These are phyloP conservation scores for Leptinotarsa juncta DNA, from an alignment of 2,888 invertebrate genomes.

Conservation along the genomic window DNA sequence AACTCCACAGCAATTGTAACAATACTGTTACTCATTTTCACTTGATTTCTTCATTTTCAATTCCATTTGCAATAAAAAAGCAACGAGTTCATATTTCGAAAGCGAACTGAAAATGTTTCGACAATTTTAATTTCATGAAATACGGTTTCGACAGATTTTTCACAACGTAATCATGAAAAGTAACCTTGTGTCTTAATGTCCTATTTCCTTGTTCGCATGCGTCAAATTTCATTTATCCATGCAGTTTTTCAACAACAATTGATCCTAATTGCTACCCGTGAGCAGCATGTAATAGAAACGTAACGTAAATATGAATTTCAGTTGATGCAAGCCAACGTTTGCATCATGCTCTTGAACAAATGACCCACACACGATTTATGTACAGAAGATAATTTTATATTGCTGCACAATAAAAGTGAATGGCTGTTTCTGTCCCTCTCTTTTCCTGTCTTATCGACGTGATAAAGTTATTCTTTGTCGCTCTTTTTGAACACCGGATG, in stretches of 20 bases:
- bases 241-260: slow-evolving; percentile 1
- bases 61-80: too few species aligned
- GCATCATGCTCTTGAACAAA: slow-evolving; percentile 34
- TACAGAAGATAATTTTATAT: slow-evolving; percentile 31
- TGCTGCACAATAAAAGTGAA: slow-evolving; percentile 25
- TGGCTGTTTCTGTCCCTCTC: slow-evolving; percentile 19
- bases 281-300: slow-evolving; percentile 27
- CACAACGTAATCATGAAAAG: background rate
- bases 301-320: slow-evolving; percentile 31
- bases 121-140: too few species aligned
- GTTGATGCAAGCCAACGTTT: slow-evolving; percentile 30
- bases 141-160: background rate
- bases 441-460: slow-evolving; percentile 14
- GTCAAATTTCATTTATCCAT: slow-evolving; percentile 1
- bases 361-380: slow-evolving; percentile 28
- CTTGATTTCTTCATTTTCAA: too few species aligned
- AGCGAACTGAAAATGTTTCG: background rate
- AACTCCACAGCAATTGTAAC: too few species aligned
- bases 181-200: background rate
- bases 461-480: background rate
- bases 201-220: slow-evolving; percentile 2
- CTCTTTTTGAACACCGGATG: background rate
- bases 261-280: slow-evolving; percentile 27
- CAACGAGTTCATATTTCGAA: background rate
- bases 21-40: too few species aligned